These are phyloP conservation scores for Hirundo rustica DNA, from an alignment of 2,797 vertebrate genomes.

Conservation along the genomic window DNA sequence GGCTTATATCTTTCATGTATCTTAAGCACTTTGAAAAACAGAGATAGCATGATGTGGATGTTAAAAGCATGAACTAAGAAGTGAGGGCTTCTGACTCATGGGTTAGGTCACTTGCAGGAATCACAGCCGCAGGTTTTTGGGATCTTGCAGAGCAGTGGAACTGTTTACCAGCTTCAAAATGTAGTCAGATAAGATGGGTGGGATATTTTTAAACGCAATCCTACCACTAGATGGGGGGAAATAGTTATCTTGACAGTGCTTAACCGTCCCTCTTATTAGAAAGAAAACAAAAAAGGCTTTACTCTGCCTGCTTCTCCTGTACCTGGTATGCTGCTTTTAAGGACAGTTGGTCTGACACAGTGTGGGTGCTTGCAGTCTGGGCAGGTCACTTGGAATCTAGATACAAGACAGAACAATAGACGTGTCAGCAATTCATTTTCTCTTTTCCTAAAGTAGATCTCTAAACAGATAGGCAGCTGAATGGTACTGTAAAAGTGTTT, in stretches of 20 bases:
- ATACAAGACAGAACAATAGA: not conserved
- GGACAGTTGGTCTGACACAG: not conserved
- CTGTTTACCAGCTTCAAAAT: not conserved
- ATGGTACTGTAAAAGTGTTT: not conserved
- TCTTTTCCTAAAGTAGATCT: not conserved
- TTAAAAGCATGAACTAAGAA: not conserved
- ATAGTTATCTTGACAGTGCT: not conserved
- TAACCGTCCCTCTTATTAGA: not conserved
- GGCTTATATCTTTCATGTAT: not conserved
- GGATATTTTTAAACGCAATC: not conserved
- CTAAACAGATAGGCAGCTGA: not conserved
- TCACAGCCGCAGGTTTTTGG: not conserved
- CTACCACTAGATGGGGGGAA: slow-evolving; percentile 20
- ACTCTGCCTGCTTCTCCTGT: not conserved
- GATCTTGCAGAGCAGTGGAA: not conserved
- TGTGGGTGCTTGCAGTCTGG: not conserved
- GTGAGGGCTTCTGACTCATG: not conserved
- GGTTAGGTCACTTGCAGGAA: not conserved
- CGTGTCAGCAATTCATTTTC: not conserved
- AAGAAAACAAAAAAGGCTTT: not conserved
- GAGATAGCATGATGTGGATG: not conserved
- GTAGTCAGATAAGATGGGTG: not conserved
- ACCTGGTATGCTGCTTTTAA: not conserved
- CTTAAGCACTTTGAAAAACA: not conserved
- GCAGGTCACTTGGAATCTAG: fast-evolving